Base-by-base conservation (phyloP, 2,888 invertebrate genomes). In the Protodeltote pygarga region DNA sequence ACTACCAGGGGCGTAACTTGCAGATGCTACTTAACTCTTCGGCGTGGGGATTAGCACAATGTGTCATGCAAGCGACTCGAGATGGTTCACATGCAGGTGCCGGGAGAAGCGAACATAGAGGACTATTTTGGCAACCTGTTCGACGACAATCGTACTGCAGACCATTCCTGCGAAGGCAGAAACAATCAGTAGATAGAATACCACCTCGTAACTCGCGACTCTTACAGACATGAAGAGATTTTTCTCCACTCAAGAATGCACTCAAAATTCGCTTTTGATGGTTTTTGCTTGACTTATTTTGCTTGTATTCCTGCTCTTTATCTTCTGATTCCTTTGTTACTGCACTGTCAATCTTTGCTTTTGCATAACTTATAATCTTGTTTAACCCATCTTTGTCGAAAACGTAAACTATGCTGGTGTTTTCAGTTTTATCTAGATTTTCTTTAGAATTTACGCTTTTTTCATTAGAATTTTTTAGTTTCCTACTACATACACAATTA, bases 101-200 rank as follows among this genome's bases (percentile, higher is more conserved):
- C 6, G 91, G 90, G 20, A 80, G 38, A 2, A 50, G 51, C 25
- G 77, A 64, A 53, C 91, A 92, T 2, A 78, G 74, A 0, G 86
- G 75, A 1, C 86, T 86, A 34, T 81, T 81, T 51, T 91, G 90
- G 61, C 93, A 93, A 19, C 89, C 91, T 38, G 79, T 89, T 50
- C 93, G 82, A 5, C 87, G 89, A 60, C 94, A 94, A 44, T 93
- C 90, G 50, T 93, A 92, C 65, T 94, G 94, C 16, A 94, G 74
- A 0, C 94, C 94, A 61, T 94, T 93, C 41, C 93, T 83, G 15
- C 93, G 92, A 20, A 93, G 80, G 58, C 94, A 94, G 52, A 83
- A 83, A 59, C 94, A 94, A 45, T 93, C 93, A 0, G 88, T 90
- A 48, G 89, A 90, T 5, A 93, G 73, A 27, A 90, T 71, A 11